phyloP scores from a whole-genome alignment of 2,888 invertebrate species.

The Dasysyrphus albostriatus region DNA sequence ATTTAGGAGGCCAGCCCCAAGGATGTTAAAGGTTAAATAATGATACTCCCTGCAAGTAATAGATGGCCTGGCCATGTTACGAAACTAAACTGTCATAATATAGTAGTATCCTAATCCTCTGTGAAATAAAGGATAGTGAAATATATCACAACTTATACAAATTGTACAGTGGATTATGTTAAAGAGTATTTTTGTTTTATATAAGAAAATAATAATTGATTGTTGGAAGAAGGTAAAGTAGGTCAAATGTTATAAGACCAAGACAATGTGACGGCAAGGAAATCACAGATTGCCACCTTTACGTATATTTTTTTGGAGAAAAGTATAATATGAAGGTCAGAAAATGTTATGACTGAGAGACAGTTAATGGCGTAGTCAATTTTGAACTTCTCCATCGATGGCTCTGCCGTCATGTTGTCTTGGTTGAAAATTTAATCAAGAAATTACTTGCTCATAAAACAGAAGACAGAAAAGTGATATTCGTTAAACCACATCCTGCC shows the following conservation, averaged over 20 bases:
- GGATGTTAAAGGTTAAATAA: conserved; percentile 16
- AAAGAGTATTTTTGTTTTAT: not conserved
- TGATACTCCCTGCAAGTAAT: conserved; percentile 11
- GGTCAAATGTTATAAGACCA: not conserved
- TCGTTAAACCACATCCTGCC: too few species aligned
- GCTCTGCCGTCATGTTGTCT: too few species aligned
- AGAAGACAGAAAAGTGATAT: too few species aligned
- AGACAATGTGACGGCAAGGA: not conserved
- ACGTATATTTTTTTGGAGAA: not conserved
- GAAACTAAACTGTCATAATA: not conserved
- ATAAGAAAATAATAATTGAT: not conserved
- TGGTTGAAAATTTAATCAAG: too few species aligned
- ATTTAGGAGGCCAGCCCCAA: not conserved
- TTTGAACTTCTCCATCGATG: too few species aligned
- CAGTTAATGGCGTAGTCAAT: too few species aligned
- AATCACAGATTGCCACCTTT: not conserved
- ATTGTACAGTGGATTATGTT: not conserved
- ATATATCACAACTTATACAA: not conserved
- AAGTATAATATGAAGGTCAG: not conserved
- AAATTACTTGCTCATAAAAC: too few species aligned
- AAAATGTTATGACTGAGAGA: too few species aligned
- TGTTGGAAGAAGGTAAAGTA: not conserved
- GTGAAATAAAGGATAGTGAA: not conserved
- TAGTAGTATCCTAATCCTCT: not conserved
- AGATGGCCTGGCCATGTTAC: not conserved